A percentile compares a stretch with the other conserved stretches of the same genome.
phyloP scores from a whole-genome alignment of 2,888 invertebrate genomes.

The Nephrotoma guestfalica region DNA sequence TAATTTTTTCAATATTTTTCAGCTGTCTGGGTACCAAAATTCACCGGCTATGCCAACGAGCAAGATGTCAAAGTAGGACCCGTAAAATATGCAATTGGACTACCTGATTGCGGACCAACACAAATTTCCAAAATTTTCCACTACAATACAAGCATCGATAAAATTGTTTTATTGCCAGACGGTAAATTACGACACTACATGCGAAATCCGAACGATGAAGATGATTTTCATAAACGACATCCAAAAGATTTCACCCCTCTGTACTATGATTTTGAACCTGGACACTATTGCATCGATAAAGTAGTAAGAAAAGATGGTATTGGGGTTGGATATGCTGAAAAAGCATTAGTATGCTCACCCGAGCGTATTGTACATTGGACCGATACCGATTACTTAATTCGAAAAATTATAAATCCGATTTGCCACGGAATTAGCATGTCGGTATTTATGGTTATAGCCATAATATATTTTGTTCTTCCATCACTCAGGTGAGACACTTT shows the following conservation, averaged over 20 bases:
- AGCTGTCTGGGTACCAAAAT: conserved; percentile 45
- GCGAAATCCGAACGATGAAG: conserved; percentile 37
- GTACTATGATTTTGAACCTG: conserved; percentile 55
- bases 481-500: conserved; percentile 41
- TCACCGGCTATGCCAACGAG: conserved; percentile 47
- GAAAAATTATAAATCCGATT: conserved; percentile 59
- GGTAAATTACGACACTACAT: conserved; percentile 63
- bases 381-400: conserved; percentile 56
- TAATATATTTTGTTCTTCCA: conserved; percentile 70
- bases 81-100: conserved; percentile 44
- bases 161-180: conserved; percentile 47
- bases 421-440: conserved; percentile 60
- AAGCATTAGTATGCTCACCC: conserved; percentile 60
- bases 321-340: conserved; percentile 38
- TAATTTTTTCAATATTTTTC: not conserved
- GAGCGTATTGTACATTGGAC: conserved; percentile 57
- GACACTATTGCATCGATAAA: conserved; percentile 72
- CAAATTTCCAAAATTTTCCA: conserved; percentile 55
- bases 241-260: conserved; percentile 29
- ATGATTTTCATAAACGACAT: conserved; percentile 32
- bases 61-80: conserved; percentile 38
- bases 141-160: conserved; percentile 34
- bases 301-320: conserved; percentile 32
- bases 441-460: conserved; percentile 53
- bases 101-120: conserved; percentile 54